These are phyloP conservation scores for Capitella teleta DNA, from an alignment of 1,140 invertebrate genomes.

Conservation along the genomic window DNA sequence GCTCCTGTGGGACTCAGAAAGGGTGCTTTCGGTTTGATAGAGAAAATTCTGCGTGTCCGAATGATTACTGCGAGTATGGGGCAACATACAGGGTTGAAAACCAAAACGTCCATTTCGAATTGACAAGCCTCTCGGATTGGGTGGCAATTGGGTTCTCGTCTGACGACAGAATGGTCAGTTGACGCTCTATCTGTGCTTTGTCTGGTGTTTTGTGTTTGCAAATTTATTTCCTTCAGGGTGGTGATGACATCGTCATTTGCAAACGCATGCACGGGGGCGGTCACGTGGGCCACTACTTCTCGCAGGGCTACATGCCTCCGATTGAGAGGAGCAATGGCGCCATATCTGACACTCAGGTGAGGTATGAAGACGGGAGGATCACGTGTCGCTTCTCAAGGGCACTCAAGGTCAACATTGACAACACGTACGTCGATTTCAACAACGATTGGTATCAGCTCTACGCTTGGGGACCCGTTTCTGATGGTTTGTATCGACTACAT, in stretches of 20 bases:
- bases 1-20: constrained; percentile 5
- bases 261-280: not conserved
- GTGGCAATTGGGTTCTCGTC: constrained; percentile 12
- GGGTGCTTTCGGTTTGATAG: constrained; percentile 10
- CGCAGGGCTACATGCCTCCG: constrained; percentile 2
- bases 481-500: constrained; percentile 2
- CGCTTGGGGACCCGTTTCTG: constrained; percentile 11
- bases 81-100: constrained; percentile 1
- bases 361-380: not conserved
- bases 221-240: constrained; percentile 4
- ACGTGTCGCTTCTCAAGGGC: constrained; percentile 11
- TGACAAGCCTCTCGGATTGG: constrained; percentile 7
- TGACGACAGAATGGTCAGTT: constrained; percentile 12
- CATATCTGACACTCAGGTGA: constrained; percentile 5
- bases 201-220: not conserved
- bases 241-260: constrained; percentile 11
- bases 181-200: not conserved
- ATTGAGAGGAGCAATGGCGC: not conserved
- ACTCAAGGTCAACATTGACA: constrained; percentile 11
- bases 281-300: constrained; percentile 6
- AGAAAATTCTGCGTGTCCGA: not conserved
- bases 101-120: constrained; percentile 4
- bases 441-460: constrained; percentile 12
- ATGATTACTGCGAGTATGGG: constrained; percentile 8
- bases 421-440: constrained; percentile 10